Percentiles rank a stretch among this genome's conserved stretches.
phyloP scores from a whole-genome alignment of 2,797 vertebrate species.

The Trichosurus vulpecula region DNA sequence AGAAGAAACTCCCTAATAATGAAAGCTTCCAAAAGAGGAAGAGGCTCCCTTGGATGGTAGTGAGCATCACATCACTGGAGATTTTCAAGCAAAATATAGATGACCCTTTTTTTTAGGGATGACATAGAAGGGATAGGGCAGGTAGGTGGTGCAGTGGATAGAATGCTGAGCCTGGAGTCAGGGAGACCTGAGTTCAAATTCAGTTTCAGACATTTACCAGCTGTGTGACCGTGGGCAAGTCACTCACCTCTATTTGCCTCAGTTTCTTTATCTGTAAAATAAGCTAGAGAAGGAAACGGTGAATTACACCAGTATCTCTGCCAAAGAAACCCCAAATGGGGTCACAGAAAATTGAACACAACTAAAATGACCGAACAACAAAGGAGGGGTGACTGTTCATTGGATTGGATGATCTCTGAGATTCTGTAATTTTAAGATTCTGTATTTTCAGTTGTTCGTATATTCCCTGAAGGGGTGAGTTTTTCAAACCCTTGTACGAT shows the following conservation, averaged over 20 bases:
- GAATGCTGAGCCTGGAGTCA: neutral
- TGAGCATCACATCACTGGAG: neutral
- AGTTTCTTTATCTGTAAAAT: neutral
- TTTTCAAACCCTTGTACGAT: neutral
- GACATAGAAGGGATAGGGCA: neutral
- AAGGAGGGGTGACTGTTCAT: neutral
- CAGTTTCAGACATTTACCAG: neutral
- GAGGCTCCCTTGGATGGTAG: neutral
- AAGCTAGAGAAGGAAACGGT: neutral
- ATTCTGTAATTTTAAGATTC: neutral
- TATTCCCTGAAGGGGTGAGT: neutral
- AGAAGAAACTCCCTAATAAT: neutral
- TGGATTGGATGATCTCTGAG: neutral
- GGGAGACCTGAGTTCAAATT: neutral
- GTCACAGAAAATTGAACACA: neutral
- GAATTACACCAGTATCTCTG: neutral
- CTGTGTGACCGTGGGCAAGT: neutral
- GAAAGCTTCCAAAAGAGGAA: neutral
- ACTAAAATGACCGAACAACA: neutral
- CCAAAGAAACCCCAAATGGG: neutral
- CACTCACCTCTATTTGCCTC: neutral
- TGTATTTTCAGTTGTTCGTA: neutral
- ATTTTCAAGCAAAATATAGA: neutral
- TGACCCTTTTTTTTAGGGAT: neutral
- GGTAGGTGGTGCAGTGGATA: neutral